Evolutionary conservation across 2,888 invertebrate species (phyloP).

Genomic region (Agonum fuliginosum): DNA sequence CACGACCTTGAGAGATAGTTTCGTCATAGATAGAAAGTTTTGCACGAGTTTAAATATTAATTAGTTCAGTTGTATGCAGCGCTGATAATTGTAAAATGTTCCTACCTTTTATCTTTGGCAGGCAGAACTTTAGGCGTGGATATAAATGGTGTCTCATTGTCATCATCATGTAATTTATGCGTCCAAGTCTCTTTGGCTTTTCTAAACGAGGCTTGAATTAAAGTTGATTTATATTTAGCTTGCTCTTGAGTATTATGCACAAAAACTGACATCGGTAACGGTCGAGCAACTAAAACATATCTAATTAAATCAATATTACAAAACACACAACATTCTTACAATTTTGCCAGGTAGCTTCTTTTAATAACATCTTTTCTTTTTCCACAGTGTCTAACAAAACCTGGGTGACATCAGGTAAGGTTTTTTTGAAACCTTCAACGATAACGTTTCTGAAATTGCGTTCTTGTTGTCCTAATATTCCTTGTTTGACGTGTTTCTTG

Average conservation of each 20-base stretch:
- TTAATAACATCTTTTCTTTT: conserved; percentile 64
- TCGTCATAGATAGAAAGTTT: neutral
- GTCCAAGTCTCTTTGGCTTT: conserved; percentile 74
- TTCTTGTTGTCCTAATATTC: conserved; percentile 67
- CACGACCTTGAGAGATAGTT: neutral
- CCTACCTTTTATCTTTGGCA: conserved; percentile 51
- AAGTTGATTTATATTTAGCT: conserved; percentile 72
- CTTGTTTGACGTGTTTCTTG: conserved; percentile 64
- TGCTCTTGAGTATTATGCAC: conserved; percentile 71
- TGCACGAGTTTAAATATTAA: neutral
- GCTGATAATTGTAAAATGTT: neutral
- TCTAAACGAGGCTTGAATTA: conserved; percentile 73
- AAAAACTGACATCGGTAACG: conserved; percentile 78
- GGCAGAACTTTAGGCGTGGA: conserved; percentile 74
- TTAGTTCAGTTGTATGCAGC: no score
- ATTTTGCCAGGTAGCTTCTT: neutral
- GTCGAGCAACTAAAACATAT: conserved; percentile 74
- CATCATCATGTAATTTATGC: conserved; percentile 71
- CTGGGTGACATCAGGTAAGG: conserved; percentile 68
- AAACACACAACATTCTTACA: neutral
- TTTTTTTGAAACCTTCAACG: conserved; percentile 39
- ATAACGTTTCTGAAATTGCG: conserved; percentile 44
- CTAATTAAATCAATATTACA: conserved; percentile 18
- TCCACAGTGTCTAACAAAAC: conserved; percentile 67
- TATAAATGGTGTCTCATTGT: conserved; percentile 78